Base-by-base conservation (phyloP, 2,113 vertebrate genomes). In the Ciconia stormi region DNA sequence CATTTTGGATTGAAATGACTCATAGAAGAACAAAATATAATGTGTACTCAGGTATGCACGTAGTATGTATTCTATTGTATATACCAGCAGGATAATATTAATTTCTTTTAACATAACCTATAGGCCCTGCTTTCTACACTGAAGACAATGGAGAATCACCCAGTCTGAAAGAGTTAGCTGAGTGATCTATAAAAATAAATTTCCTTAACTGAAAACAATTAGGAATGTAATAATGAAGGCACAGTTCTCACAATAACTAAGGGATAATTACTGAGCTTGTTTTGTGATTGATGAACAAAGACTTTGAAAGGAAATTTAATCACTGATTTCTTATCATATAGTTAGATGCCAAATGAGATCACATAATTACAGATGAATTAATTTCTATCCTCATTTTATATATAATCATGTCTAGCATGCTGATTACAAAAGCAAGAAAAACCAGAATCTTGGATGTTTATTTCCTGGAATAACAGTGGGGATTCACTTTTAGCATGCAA, bases 251-350 rank as follows among this genome's bases (percentile, higher is more conserved):
- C 89, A 95, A 87, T 77, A 97, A 96, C 67, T 23, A 91, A 86
- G 83, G 89, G 89, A 78, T 97, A 98, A 97, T 98, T 96, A 93
- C 85, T 88, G 91, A 93, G 77, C 89, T 95, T 98, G 88, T 96
- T 97, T 90, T 84, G 67, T 58, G 46, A 94, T 88, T 97, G 95
- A 97, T 94, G 97, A 97, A 96, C 95, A 97, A 97, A 90, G 80
- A 92, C 59, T 83, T 88, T 92, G 77, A 97, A 93, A 95, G 52
- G 78, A 98, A 98, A 95, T 98, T 96, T 97, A 98, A 97, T 98
- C 89, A 96, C 85, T 95, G 92, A 97, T 97, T 97, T 98, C 81
- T 93, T 97, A 88, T 77, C 63, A 66, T 90, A 94, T 46, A 93
- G 72, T 72, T 95, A 96, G 71, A 90, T 97, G 93, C 59, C 85